Base-by-base conservation (phyloP, 1,140 invertebrate genomes). In the Calycopis cecrops region DNA sequence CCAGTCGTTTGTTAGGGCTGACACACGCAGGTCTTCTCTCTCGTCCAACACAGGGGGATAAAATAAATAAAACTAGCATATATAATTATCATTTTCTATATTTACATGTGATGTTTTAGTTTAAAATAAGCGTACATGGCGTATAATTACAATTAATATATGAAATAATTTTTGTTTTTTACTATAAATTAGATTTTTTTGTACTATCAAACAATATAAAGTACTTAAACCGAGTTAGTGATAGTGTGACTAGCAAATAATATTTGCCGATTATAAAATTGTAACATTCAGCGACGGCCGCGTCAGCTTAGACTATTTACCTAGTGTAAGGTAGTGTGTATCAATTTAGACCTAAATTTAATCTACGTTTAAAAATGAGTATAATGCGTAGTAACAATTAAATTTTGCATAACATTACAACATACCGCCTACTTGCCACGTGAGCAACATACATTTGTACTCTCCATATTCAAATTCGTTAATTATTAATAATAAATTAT, bases 121-220 rank as follows among this genome's bases (percentile, higher is more conserved):
- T 85, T 85, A 83, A 82, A 87, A 87, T 87, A 87, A 87, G 84
- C 84, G 84, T 87, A 87, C 79, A 87, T 84, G 81, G 81, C 84
- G 79, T 87, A 87, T 79, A 83, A 85, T 83, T 84, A 85, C 73
- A 82, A 79, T 81, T 81, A 79, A 80, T 79, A 84, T 81, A 81
- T 78, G 73, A 80, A 76, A 82, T 72, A 79, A 76, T 79, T 79
- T 71, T 76, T 61, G 68, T 78, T 79, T 79, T 71, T 76, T 61
- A 68, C 76, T 87, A 87, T 83, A 87, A 85, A 86, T 86, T 86
- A 86, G 70, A 79, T 82, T 78, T n/a, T n/a, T 86, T 87, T 87
- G 84, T 87, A 87, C 84, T 87, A 87, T 87, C 80, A 82, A 83
- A 80, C 79, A 85, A 82, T 76, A 81, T 86, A 76, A 80, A 84